Conservation (phyloP, 2,888 invertebrate species). For the Griposia aprilina region DNA sequence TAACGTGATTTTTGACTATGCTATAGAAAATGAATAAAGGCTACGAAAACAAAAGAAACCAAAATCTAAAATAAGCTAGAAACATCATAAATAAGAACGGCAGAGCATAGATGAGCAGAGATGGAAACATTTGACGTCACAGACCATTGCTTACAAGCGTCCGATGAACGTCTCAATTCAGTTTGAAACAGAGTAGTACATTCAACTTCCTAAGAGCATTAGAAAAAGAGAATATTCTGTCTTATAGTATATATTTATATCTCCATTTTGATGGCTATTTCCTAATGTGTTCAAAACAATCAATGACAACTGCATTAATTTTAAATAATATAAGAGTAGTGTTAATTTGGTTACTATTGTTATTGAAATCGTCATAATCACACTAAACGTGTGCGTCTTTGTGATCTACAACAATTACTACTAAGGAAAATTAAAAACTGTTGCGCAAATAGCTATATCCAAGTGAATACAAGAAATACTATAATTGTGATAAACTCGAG, state of each 20-base stretch:
- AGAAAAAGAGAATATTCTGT: conserved; percentile 9
- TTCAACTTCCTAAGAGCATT: conserved; percentile 27
- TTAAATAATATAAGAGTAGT: not conserved
- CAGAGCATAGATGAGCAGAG: too few species aligned
- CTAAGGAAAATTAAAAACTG: not conserved
- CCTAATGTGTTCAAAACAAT: not conserved
- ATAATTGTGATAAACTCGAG: not conserved
- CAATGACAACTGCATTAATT: not conserved
- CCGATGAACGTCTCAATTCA: conserved; percentile 68
- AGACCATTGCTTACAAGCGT: conserved; percentile 67
- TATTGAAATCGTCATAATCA: not conserved
- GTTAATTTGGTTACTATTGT: not conserved
- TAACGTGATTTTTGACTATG: too few species aligned
- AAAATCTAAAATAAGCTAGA: conserved; percentile 10
- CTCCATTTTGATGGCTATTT: not conserved
- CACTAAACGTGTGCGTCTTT: not conserved
- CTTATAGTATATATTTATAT: not conserved
- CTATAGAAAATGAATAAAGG: not conserved
- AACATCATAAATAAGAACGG: conserved; percentile 33
- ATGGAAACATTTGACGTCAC: conserved; percentile 61
- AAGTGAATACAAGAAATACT: not conserved
- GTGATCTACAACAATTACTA: not conserved
- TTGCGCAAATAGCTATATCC: not conserved
- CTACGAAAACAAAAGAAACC: not conserved
- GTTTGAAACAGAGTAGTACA: conserved; percentile 44